These are phyloP conservation scores for Perca fluviatilis DNA, from an alignment of 2,113 vertebrate species.

Conservation along the genomic window DNA sequence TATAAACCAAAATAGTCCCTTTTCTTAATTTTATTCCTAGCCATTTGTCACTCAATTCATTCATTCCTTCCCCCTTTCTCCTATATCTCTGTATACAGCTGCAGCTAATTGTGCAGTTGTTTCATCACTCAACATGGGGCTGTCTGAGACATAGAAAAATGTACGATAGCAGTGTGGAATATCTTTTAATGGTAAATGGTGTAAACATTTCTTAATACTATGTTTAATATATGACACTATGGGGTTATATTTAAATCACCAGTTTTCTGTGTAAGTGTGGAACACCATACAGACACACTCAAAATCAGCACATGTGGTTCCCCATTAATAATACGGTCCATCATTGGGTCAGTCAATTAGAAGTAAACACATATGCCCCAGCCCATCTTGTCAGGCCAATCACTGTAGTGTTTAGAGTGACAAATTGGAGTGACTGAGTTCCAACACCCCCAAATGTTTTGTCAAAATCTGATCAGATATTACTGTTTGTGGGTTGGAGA, in stretches of 20 bases:
- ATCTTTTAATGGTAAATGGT: slow-evolving; percentile 38
- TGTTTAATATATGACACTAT: slow-evolving; percentile 24
- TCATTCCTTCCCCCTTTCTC: background rate
- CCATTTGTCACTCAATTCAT: background rate
- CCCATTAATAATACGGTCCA: slow-evolving; percentile 2
- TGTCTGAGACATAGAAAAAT: slow-evolving; percentile 18
- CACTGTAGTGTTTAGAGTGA: slow-evolving; percentile 20
- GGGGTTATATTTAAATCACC: slow-evolving; percentile 25
- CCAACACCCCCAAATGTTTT: background rate
- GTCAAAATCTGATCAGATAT: slow-evolving; percentile 9
- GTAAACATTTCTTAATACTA: slow-evolving; percentile 42
- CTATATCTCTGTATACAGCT: slow-evolving; percentile 26
- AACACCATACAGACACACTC: background rate
- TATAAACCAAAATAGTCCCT: background rate
- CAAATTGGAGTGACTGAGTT: slow-evolving; percentile 37
- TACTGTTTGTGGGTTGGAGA: background rate
- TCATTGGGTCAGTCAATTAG: slow-evolving; percentile 27
- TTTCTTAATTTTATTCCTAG: background rate
- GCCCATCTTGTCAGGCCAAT: slow-evolving; percentile 1
- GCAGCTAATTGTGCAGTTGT: slow-evolving; percentile 44
- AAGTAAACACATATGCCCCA: slow-evolving; percentile 6
- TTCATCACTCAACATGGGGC: slow-evolving; percentile 42
- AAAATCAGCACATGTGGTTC: slow-evolving; percentile 12
- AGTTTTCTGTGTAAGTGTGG: slow-evolving; percentile 2
- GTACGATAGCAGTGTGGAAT: slow-evolving; percentile 2